phyloP scores from a whole-genome alignment of 2,888 invertebrate species.

The Oxycera nigricornis region DNA sequence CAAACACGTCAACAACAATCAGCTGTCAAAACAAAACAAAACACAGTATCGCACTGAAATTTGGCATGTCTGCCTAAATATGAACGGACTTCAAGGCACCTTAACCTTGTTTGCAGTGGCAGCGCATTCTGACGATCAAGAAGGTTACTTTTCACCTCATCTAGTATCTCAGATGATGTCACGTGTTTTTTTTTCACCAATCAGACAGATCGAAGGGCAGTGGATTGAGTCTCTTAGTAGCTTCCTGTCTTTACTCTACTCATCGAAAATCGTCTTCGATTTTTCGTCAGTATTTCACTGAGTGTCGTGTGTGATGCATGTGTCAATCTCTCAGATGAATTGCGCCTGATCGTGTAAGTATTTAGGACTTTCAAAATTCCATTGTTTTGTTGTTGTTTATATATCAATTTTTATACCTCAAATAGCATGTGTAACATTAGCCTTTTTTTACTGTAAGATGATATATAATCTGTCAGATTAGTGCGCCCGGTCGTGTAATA shows the following conservation, averaged over 20 bases:
- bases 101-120: too few relatives aligned
- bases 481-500: background rate
- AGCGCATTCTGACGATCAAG: too few relatives aligned
- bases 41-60: too few relatives aligned
- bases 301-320: background rate
- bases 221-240: too few relatives aligned
- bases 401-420: background rate
- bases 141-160: too few relatives aligned
- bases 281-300: background rate
- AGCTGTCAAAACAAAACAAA: too few relatives aligned
- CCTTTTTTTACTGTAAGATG: background rate
- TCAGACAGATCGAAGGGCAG: background rate
- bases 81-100: too few relatives aligned
- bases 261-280: too few relatives aligned
- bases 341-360: background rate
- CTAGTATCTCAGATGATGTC: background rate
- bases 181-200: background rate
- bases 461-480: background rate
- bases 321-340: background rate
- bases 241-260: background rate
- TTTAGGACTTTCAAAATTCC: slow-evolving; percentile 4
- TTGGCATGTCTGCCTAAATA: too few relatives aligned
- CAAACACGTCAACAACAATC: too few relatives aligned
- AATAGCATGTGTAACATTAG: background rate
- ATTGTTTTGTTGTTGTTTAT: background rate